Base-by-base conservation (phyloP, 2,113 vertebrate genomes). In the Pitta sordida region DNA sequence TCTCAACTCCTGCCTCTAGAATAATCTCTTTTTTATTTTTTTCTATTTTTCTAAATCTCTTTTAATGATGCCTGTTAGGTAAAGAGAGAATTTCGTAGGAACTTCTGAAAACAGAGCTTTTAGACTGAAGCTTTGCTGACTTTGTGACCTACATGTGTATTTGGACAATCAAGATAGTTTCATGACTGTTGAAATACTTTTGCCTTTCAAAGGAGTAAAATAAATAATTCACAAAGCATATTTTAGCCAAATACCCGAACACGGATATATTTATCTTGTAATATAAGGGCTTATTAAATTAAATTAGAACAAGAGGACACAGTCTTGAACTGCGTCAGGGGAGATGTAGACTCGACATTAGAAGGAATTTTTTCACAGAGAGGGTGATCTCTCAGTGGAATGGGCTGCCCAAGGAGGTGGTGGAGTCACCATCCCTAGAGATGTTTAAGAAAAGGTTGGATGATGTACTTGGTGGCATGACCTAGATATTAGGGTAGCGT, bases 61-160 rank as follows among this genome's bases (percentile, higher is more conserved):
- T 96, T 93, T 96, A 97, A 94, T 91, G 77, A 93, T 94, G 82
- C 86, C 95, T 95, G 85, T 81, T 86, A 94, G 90, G 91, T 88
- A 94, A 83, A 86, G n/a, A 86, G 78, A 62, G 91, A 69, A 96
- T 95, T 93, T 88, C n/a, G 63, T 81, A 39, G 23, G 11, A 91
- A 58, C 74, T 93, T 92, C 32, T 82, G n/a, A 89, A 94, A 85
- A 88, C 32, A 82, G 5, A 60, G 24, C 19, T 94, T 93, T 90
- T 34, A 67, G 43, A 9, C 36, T 67, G 80, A 83, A 63, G 22
- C 48, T 90, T 86, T 86, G 22, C 36, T 83, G 65, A 10, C 24
- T 73, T 63, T 91, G 77, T 80, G 78, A 82, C 58, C 51, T 76
- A 86, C 71, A 59, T 77, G 20, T 80, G 48, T 84, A 65, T 85